Conservation (phyloP, 2,888 invertebrate species). For the Dexiosoma caninum region DNA sequence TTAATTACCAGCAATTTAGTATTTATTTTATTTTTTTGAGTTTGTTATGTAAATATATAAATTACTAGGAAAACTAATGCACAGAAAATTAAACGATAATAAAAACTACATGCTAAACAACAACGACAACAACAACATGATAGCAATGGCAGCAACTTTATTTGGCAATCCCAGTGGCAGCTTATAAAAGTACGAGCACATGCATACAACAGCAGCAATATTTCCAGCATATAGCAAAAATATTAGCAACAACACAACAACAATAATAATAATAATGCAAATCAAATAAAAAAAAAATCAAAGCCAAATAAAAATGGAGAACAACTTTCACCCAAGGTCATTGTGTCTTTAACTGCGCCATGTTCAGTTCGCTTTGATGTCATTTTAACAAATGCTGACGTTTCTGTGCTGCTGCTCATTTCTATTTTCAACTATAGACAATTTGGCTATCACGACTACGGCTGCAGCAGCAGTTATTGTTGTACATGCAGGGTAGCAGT, state of each 20-base stretch:
- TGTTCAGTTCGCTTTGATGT: conserved; percentile 38
- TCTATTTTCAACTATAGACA: conserved; percentile 42
- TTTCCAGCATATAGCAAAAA: conserved; percentile 15
- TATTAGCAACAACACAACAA: conserved; percentile 31
- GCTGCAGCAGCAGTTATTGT: not conserved
- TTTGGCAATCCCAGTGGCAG: conserved; percentile 40
- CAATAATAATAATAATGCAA: conserved; percentile 28
- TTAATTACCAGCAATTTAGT: no score
- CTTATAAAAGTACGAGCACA: no score
- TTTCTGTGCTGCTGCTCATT: not conserved
- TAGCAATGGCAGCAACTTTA: conserved; percentile 24
- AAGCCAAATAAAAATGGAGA: conserved; percentile 69
- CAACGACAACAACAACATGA: conserved; percentile 25
- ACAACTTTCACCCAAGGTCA: conserved; percentile 70
- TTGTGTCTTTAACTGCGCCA: conserved; percentile 68
- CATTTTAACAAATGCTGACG: no score
- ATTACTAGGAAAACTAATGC: conserved; percentile 43
- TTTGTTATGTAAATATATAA: not conserved
- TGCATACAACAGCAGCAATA: conserved; percentile 18
- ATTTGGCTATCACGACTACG: conserved; percentile 58
- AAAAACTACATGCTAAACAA: conserved; percentile 39
- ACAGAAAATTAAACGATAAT: conserved; percentile 57
- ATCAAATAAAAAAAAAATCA: conserved; percentile 57
- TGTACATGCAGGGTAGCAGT: no score
- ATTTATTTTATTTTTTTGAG: no score